phyloP scores from a whole-genome alignment of 2,888 invertebrate species.

The Keiferia lycopersicella region DNA sequence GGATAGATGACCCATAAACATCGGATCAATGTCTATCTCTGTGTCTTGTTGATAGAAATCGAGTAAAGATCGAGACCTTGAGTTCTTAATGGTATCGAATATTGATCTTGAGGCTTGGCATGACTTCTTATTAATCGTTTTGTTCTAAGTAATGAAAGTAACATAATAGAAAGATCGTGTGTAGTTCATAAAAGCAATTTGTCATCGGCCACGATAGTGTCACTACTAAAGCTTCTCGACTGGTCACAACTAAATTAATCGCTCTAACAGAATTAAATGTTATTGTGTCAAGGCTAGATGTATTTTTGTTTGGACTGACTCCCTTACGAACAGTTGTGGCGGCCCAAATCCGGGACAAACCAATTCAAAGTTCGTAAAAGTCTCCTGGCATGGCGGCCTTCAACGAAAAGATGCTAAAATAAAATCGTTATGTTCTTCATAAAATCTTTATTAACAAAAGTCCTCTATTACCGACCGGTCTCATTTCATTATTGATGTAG shows the following conservation, averaged over 20 bases:
- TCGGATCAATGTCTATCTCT: constrained; percentile 38
- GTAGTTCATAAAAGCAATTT: constrained; percentile 41
- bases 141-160: constrained; percentile 9
- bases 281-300: constrained; percentile 71
- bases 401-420: background rate
- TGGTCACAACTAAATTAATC: constrained; percentile 63
- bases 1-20: constrained; percentile 35
- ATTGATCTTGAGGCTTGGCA: constrained; percentile 14
- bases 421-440: background rate
- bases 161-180: constrained; percentile 10
- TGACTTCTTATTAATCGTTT: constrained; percentile 6
- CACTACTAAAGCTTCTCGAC: constrained; percentile 54
- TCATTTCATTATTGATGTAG: background rate
- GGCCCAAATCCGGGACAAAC: constrained; percentile 51
- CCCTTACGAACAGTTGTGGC: constrained; percentile 49
- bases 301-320: constrained; percentile 43
- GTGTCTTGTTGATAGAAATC: constrained; percentile 8
- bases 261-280: constrained; percentile 67
- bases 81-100: constrained; percentile 22
- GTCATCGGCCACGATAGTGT: constrained; percentile 61
- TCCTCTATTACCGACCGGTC: background rate
- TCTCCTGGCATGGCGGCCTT: constrained; percentile 20
- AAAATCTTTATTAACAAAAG: constrained; percentile 5
- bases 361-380: constrained; percentile 20
- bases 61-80: constrained; percentile 21